Base-by-base conservation (phyloP, 2,797 vertebrate genomes). In the Esox masquinongy region DNA sequence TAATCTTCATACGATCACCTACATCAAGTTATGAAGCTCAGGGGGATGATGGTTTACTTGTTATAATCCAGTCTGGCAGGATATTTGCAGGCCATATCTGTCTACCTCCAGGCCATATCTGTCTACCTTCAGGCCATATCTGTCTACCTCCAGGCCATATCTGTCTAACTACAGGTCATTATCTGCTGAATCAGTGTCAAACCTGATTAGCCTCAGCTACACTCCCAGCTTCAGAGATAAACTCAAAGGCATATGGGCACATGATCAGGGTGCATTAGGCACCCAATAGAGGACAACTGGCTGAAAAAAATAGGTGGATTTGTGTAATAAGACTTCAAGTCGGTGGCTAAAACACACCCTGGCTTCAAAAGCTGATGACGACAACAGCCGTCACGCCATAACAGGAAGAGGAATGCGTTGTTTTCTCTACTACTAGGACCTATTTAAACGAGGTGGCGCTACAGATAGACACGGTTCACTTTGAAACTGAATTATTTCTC, bases 401-500 rank as follows among this genome's bases (percentile, higher is more conserved):
- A n/a, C 68, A 64, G 69, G 79, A 74, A 83, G 43, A 43, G 59
- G 61, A 72, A 72, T 67, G 75, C 61, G 72, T 51, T 34, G 43
- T 64, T 76, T 29, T 70, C 53, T 74, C 8, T 24, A 17, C 8
- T 24, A 17, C 12, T 16, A 53, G 53, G 24, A 61, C 22, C 26
- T 8, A 16, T 36, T 24, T 43, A 14, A 16, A 12, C 6, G 1
- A 26, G n/a, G 22, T 61, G 29, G 64, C 19, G 50, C 17, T 53
- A 53, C 29, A 31, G 3, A 1, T 31, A 19, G 50, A 16, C 50
- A 53, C 17, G 4, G 7, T 53, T 53, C 16, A 53, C 50, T n/a
- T 53, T 51, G 50, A 51, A 51, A 51, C 50, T 16, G 17, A 50
- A 50, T 5, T 17, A 51, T 66, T 34, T 66, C 17, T 66, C n/a